Evolutionary conservation across 1,140 invertebrate genomes (phyloP), one percentile per base, ranked within the genome.

Genomic region (Micrasema longulum): DNA sequence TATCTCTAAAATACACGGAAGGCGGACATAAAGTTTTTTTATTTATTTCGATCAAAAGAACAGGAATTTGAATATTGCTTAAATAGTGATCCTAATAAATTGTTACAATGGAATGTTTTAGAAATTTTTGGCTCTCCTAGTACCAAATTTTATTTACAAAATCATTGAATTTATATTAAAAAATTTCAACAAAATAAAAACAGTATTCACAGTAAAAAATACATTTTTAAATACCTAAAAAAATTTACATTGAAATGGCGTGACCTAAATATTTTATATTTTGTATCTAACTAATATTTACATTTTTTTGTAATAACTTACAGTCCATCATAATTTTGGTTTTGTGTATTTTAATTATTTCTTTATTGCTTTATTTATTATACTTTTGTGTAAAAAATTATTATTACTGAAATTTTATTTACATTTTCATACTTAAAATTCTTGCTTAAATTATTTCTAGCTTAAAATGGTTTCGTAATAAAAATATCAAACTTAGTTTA

Each of bases 301-400:
- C 55, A 60, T 14, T 9, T 41, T 55, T 26, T 53, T 52, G 23
- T 26, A 22, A 53, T 53, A 53, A 53, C 26, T 53, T 53, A 53
- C 50, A 53, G 55, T 60, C 55, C 18, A 18, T 47, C 43, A 16
- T 64, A 64, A 64, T 23, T 64, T 64, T 64, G 60, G 43, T 47
- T 38, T 64, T 64, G 16, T 47, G 60, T 47, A 23, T 23, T 31
- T 64, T 64, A 35, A 6, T 38, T 63, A 26, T 31, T 45, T 41
- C 23, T 64, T 63, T 70, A 70, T 70, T 70, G 68, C 68, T 70
- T 70, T 47, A 45, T 50, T 50, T 52, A 31, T 70, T 70, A 63
- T 4, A 31, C 7, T 31, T 31, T 41, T 64, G 47, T 63, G 52
- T 52, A 63, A 70, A 70, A 53, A 69, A 53, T 69, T 62, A 68